Conservation (phyloP, 2,113 vertebrate species). For the Climacteris rufus region DNA sequence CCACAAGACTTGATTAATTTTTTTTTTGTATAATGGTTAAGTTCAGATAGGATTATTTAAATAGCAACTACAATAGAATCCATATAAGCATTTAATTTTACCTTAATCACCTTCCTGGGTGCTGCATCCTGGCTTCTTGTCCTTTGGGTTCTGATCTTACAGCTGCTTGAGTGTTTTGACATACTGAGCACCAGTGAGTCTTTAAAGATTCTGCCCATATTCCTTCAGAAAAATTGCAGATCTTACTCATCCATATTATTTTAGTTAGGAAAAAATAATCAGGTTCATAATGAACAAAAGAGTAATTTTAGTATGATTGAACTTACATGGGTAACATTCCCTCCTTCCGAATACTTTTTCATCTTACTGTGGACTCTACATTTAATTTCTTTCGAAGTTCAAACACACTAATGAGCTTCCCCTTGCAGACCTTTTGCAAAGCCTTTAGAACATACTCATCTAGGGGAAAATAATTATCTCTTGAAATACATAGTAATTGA, state of each 20-base stretch:
- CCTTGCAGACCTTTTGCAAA: slow-evolving; percentile 11
- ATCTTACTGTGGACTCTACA: not conserved
- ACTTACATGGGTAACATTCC: not conserved
- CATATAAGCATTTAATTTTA: not conserved
- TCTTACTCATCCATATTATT: not conserved
- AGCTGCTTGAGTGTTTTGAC: not conserved
- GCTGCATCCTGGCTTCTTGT: not conserved
- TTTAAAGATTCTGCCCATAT: not conserved
- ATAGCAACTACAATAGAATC: not conserved
- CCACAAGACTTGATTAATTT: not conserved
- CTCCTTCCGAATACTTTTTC: not conserved
- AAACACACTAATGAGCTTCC: not conserved
- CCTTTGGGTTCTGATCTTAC: not conserved
- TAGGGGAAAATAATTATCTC: not conserved
- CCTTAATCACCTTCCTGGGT: not conserved
- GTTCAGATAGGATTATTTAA: slow-evolving; percentile 26
- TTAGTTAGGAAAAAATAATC: not conserved
- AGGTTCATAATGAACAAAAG: not conserved
- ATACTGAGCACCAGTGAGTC: not conserved
- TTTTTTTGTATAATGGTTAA: not conserved
- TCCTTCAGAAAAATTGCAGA: not conserved
- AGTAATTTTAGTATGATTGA: not conserved
- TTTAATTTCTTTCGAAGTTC: not conserved
- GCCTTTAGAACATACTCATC: not conserved
- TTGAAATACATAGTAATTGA: not conserved